Evolutionary conservation across 2,113 vertebrate species (phyloP), one percentile per base, ranked within the genome.

Genomic region (Felis chaus): DNA sequence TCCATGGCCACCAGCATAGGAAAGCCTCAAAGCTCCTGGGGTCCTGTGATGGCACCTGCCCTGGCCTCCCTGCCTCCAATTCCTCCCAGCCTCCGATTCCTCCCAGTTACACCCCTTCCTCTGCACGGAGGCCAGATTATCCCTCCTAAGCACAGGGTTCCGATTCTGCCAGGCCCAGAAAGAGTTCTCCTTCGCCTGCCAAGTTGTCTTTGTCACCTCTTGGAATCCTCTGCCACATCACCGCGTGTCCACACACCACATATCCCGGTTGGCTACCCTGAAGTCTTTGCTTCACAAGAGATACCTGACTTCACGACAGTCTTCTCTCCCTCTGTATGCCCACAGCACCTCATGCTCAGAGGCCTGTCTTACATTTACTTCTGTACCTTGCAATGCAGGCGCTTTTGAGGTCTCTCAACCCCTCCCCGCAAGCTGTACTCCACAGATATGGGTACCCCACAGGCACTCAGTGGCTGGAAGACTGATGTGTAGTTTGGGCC

Each of bases 391-490:
- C 2, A 27, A 12, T 2, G 39, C 1, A 39, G 48, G 66, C 36
- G 13, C 29, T 31, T 69, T 11, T 2, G 71, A 66, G 27, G 19
- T 5, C 25, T 7, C 29, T 33, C 48, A 3, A 31, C 1, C 25
- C 21, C 78, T 5, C 4, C 11, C 13, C 9, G 15, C 48, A 18
- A 39, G 80, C 15, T 19, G 55, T 29, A 13, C n/a, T n/a, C 61
- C 23, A 27, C 0, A 39, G 84, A 16, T 1, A 0, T 0, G 15
- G 4, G 31, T 7, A 13, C 31, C 23, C 6, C 69, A 13, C 0
- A 4, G 23, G 4, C 61, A 14, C 25, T 19, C 57, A 7, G 6
- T 0, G 33, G 66, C 31, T 1, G 50, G 45, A 48, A 57, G 83
- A 53, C 0, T 3, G 5, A 31, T 7, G 41, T 15, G n/a, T 0